Evolutionary conservation across 1,140 invertebrate genomes (phyloP), one percentile per base, ranked within the genome.

Genomic region (Lasioglossum baleicum): DNA sequence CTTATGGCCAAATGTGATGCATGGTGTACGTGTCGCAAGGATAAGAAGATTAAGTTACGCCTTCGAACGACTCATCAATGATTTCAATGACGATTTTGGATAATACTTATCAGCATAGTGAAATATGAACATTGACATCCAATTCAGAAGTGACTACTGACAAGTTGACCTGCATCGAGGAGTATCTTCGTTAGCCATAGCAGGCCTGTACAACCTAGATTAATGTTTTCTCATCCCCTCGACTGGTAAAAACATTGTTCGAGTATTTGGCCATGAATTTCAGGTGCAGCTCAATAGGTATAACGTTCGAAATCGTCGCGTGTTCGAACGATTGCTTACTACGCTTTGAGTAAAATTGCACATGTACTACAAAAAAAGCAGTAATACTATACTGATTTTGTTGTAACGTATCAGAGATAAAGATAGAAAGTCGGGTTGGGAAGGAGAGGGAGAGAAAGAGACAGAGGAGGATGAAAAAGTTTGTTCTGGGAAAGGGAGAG

Each of bases 311-410:
- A 88, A 89, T 81, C 85, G 78, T 90, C 87, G 86, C 83, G 86
- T 89, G 86, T 79, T 86, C 81, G 86, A 48, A 13, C 81, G 70
- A 85, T 87, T 78, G 85, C 40, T 65, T 83, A 87, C 89, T 88
- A 90, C 85, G 88, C 87, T 76, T 88, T 83, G 86, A 90, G 85
- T 90, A 89, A 77, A 90, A 84, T 88, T 76, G 74, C 71, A 83
- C 73, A 83, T 87, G 87, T 90, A 88, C 90, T 91, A 90, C 88
- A 91, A 91, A 88, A 35, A 87, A 91, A 91, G 88, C 88, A 87
- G 88, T 90, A 91, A 91, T 90, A 90, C 88, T 89, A 90, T 88
- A 90, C 88, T 90, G 87, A 89, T 89, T 48, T 89, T 90, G 90
- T 90, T 75, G 83, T 90, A 91, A 88, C 85, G 56, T 85, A 66